Evolutionary conservation across 2,113 vertebrate genomes (phyloP).

Genomic region (Panthera leo): DNA sequence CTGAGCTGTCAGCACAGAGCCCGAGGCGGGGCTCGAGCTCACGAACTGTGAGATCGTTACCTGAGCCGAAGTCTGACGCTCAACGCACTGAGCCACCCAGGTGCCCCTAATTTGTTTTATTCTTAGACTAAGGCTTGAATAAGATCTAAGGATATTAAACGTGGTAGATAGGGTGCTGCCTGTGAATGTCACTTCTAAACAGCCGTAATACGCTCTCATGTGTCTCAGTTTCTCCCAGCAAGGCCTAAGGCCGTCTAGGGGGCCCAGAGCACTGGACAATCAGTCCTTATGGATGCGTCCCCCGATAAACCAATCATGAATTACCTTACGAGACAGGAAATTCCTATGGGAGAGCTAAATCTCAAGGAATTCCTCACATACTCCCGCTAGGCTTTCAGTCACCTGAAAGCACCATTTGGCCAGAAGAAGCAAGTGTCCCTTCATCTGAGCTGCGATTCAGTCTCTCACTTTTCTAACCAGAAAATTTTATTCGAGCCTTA

Average conservation of each 20-base stretch:
- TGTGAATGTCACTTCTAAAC: neutral
- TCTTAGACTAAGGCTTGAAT: neutral
- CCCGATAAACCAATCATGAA: neutral
- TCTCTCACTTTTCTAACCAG: neutral
- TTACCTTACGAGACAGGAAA: neutral
- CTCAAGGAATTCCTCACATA: neutral
- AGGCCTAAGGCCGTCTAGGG: neutral
- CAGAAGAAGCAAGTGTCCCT: neutral
- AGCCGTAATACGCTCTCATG: rapidly evolving
- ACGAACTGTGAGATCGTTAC: no score
- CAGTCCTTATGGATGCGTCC: neutral
- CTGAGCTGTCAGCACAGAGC: no score
- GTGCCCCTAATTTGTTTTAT: neutral
- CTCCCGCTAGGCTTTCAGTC: neutral
- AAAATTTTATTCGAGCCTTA: neutral
- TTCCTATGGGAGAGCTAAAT: neutral
- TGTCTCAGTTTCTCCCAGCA: neutral
- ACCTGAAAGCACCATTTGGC: neutral
- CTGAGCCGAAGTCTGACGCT: no score
- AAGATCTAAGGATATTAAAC: neutral
- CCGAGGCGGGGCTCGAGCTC: no score
- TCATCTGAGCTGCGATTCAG: neutral
- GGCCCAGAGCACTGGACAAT: neutral
- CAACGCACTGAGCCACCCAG: no score
- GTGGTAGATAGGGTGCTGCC: neutral